Percentiles rank a stretch among this genome's conserved stretches.
Conservation (phyloP, 2,113 vertebrate genomes). For the Chloropsis cyanopogon region DNA sequence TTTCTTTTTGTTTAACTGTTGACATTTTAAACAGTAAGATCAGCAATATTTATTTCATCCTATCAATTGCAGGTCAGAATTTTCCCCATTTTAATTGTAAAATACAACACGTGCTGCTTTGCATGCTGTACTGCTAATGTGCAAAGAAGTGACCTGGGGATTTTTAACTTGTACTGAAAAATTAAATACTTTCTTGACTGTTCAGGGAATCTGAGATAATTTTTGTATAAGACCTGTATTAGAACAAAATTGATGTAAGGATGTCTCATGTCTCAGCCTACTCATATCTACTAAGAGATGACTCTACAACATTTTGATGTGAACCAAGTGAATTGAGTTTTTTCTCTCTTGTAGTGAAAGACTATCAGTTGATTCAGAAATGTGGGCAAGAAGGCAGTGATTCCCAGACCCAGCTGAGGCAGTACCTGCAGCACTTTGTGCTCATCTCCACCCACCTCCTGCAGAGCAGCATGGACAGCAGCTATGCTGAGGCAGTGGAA, state of each 20-base stretch:
- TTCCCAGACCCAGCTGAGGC: constrained; percentile 76
- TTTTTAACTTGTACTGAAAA: background rate
- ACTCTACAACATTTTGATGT: background rate
- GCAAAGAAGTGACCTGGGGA: background rate
- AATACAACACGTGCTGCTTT: background rate
- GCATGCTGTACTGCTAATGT: background rate
- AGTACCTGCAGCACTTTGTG: constrained; percentile 88
- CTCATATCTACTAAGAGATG: background rate
- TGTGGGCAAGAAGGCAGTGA: constrained; percentile 66
- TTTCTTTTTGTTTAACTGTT: background rate
- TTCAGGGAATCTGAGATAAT: background rate
- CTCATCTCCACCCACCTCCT: constrained; percentile 88
- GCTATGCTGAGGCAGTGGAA: constrained; percentile 87
- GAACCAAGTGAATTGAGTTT: background rate
- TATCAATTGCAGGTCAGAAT: background rate
- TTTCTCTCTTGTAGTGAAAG: constrained; percentile 81
- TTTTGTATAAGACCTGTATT: background rate
- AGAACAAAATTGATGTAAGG: background rate
- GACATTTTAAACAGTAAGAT: background rate
- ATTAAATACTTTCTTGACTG: background rate
- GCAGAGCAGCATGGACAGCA: constrained; percentile 82
- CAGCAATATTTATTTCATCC: background rate
- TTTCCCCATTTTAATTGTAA: background rate
- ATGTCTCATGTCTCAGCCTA: background rate
- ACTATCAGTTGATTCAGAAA: constrained; percentile 90